Conservation (phyloP, 2,113 vertebrate genomes). For the Thalassoma bifasciatum region DNA sequence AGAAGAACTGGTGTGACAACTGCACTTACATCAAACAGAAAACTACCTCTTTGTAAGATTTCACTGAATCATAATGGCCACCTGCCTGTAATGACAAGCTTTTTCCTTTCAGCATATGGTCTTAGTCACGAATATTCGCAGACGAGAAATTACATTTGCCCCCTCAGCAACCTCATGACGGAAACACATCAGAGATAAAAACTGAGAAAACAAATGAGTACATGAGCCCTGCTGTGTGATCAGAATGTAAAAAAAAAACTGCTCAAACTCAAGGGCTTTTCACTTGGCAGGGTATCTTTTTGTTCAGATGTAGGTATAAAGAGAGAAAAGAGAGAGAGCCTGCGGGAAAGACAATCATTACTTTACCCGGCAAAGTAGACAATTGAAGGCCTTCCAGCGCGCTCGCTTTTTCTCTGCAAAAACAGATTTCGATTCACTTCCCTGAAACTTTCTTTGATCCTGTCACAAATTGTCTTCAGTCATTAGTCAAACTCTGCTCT, state of each 20-base stretch:
- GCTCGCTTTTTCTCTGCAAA: not conserved
- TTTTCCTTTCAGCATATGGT: constrained; percentile 3
- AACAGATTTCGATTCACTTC: constrained; percentile 1
- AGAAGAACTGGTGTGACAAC: not conserved
- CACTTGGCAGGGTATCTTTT: constrained; percentile 23
- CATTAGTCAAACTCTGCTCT: constrained; percentile 10
- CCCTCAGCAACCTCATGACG: not conserved
- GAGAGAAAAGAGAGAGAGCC: not conserved
- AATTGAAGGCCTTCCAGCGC: constrained; percentile 13
- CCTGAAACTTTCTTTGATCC: constrained; percentile 18
- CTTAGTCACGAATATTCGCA: constrained; percentile 17
- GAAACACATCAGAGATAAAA: constrained; percentile 1
- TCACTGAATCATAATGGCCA: constrained; percentile 12
- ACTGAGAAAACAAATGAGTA: constrained; percentile 7
- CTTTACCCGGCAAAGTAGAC: constrained; percentile 27
- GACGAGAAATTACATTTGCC: not conserved
- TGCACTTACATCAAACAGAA: not conserved
- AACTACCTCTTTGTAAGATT: not conserved
- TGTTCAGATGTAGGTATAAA: constrained; percentile 22
- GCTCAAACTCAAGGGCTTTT: constrained; percentile 39
- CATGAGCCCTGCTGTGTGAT: constrained; percentile 20
- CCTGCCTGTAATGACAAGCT: constrained; percentile 9
- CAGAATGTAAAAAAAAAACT: constrained; percentile 8
- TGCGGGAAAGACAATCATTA: constrained; percentile 9
- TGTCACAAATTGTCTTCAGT: constrained; percentile 5